Conservation (phyloP, 2,113 vertebrate species). For the Erinaceus europaeus region DNA sequence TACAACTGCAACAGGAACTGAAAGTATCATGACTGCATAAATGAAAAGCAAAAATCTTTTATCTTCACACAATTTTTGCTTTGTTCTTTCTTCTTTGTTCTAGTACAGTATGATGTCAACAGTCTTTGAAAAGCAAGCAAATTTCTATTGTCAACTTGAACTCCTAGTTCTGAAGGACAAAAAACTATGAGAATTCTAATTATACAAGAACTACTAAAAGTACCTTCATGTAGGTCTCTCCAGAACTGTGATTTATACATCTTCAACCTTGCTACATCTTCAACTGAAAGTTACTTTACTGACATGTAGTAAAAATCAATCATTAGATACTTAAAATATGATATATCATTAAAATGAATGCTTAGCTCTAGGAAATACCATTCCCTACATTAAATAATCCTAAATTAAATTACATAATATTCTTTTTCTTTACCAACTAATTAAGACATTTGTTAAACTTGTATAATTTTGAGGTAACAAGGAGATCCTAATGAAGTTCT, state of each 20-base stretch:
- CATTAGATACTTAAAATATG: constrained; percentile 5
- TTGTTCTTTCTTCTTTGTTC: constrained; percentile 36
- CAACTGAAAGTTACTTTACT: not conserved
- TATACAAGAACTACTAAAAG: not conserved
- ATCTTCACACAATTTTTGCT: not conserved
- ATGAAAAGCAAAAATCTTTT: not conserved
- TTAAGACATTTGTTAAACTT: constrained; percentile 76
- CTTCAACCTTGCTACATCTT: not conserved
- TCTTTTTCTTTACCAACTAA: constrained; percentile 72
- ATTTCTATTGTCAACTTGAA: constrained; percentile 7
- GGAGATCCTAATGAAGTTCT: constrained; percentile 62
- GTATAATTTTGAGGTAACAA: constrained; percentile 75
- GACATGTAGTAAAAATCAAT: not conserved
- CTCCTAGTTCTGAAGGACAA: not conserved
- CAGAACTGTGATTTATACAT: not conserved
- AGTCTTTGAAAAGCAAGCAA: not conserved
- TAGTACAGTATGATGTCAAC: not conserved
- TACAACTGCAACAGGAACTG: not conserved
- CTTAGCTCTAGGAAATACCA: constrained; percentile 31
- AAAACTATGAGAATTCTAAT: constrained; percentile 16
- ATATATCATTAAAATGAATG: constrained; percentile 38
- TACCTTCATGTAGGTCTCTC: not conserved
- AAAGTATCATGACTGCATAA: not conserved
- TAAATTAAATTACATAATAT: constrained; percentile 65
- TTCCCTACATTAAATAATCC: constrained; percentile 57